These are phyloP conservation scores for Sialis lutaria DNA, from an alignment of 2,888 invertebrate species.

Conservation along the genomic window DNA sequence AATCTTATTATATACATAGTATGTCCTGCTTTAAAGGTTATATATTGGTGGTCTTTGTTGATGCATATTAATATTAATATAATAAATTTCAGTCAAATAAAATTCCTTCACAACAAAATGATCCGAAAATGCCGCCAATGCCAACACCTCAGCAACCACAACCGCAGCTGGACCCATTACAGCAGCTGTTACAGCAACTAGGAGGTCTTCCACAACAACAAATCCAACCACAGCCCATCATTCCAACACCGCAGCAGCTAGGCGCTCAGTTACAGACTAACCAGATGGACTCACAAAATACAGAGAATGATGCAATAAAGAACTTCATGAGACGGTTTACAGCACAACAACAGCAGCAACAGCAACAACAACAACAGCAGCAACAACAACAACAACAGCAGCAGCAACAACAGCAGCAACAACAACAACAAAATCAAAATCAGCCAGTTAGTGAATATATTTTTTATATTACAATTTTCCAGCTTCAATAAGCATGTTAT, in stretches of 20 bases:
- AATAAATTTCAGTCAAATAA: slow-evolving; percentile 18
- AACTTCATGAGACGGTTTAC: slow-evolving; percentile 30
- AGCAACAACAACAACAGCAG: slow-evolving; percentile 10
- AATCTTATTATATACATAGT: background rate
- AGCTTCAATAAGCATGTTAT: too few species aligned
- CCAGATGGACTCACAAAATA: slow-evolving; percentile 7
- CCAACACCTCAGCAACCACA: slow-evolving; percentile 11
- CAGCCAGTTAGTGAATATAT: too few species aligned
- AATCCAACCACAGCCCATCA: slow-evolving; percentile 12
- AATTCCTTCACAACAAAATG: slow-evolving; percentile 17
- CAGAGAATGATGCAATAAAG: slow-evolving; percentile 29
- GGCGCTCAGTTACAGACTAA: background rate
- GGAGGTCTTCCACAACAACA: slow-evolving; percentile 26
- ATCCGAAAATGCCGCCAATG: slow-evolving; percentile 16
- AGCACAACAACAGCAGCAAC: slow-evolving; percentile 18
- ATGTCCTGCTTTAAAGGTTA: background rate
- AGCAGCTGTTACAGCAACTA: slow-evolving; percentile 33
- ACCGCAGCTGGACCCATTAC: slow-evolving; percentile 28
- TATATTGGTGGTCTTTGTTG: background rate
- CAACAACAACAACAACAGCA: slow-evolving; percentile 12
- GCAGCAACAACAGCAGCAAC: slow-evolving; percentile 12
- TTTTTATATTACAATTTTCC: too few species aligned
- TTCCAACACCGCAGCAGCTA: slow-evolving; percentile 8
- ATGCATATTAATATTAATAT: background rate
- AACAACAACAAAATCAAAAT: slow-evolving; percentile 8